Percentiles rank a stretch among this genome's conserved stretches.
phyloP scores from a whole-genome alignment of 2,113 vertebrate species.

The Suncus etruscus region DNA sequence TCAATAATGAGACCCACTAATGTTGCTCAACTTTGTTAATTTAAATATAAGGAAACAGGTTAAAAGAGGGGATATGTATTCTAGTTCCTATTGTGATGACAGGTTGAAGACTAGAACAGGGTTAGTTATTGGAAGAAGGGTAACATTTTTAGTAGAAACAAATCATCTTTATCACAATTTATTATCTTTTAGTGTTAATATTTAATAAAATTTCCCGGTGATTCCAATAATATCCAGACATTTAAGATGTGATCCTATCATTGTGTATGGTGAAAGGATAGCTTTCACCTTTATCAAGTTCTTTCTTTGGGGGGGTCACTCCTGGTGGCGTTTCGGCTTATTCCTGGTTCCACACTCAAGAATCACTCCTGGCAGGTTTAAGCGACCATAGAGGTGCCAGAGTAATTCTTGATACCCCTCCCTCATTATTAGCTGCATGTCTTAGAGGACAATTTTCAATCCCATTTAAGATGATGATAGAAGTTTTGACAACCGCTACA shows the following conservation, averaged over 20 bases:
- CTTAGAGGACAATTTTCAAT: constrained; percentile 4
- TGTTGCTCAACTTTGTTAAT: not conserved
- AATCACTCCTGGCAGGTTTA: no score
- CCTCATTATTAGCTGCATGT: not conserved
- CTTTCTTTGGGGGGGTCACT: constrained; percentile 1
- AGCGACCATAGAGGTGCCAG: no score
- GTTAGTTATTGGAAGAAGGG: constrained; percentile 32
- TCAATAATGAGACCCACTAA: not conserved
- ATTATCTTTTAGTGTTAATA: constrained; percentile 12
- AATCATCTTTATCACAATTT: constrained; percentile 54
- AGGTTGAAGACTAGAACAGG: constrained; percentile 18
- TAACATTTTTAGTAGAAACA: constrained; percentile 16
- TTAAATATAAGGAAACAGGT: constrained; percentile 1
- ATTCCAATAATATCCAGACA: constrained; percentile 40
- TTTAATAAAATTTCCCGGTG: constrained; percentile 46
- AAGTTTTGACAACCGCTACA: not conserved
- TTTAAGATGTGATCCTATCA: constrained; percentile 1
- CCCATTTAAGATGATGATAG: constrained; percentile 26
- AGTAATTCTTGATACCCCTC: no score
- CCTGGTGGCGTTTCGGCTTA: not conserved
- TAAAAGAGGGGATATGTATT: not conserved
- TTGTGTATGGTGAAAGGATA: not conserved
- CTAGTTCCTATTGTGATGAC: constrained; percentile 22
- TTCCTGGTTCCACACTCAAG: no score
- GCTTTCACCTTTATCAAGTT: constrained; percentile 5